These are phyloP conservation scores for Trisateles emortualis DNA, from an alignment of 2,888 invertebrate species.

Conservation along the genomic window DNA sequence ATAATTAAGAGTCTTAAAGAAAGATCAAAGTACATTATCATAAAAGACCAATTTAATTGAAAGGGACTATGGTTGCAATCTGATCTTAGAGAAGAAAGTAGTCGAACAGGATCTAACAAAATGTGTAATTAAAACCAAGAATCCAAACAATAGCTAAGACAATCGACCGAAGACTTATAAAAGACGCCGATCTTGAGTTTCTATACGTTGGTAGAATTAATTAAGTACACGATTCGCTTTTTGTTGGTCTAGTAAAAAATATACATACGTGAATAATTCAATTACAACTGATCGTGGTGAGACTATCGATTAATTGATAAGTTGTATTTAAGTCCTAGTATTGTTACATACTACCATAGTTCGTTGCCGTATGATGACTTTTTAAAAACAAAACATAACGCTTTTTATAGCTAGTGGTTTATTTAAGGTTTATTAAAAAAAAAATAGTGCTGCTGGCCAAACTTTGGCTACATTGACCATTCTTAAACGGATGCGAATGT, in stretches of 20 bases:
- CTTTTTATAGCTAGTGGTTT: no score
- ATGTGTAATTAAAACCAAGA: conserved; percentile 57
- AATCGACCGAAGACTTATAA: conserved; percentile 59
- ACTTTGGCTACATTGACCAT: no score
- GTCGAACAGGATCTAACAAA: conserved; percentile 41
- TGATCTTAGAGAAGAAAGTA: conserved; percentile 32
- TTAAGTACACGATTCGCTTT: conserved; percentile 24
- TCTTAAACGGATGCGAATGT: no score
- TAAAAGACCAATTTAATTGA: conserved; percentile 38
- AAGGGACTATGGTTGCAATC: conserved; percentile 31
- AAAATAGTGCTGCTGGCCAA: no score
- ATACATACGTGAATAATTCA: neutral
- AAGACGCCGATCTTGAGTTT: conserved; percentile 51
- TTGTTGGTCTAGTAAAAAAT: conserved; percentile 10
- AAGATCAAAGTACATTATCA: conserved; percentile 38
- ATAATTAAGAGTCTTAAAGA: conserved; percentile 15
- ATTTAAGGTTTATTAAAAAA: no score
- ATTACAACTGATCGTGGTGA: neutral
- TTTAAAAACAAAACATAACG: no score
- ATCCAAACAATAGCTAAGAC: conserved; percentile 56
- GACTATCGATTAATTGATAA: no score
- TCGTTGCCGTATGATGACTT: no score
- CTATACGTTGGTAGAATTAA: conserved; percentile 52
- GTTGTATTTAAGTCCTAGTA: no score
- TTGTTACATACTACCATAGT: no score